Evolutionary conservation across 2,888 invertebrate species (phyloP).

Genomic region (Bugulina stolonifera): DNA sequence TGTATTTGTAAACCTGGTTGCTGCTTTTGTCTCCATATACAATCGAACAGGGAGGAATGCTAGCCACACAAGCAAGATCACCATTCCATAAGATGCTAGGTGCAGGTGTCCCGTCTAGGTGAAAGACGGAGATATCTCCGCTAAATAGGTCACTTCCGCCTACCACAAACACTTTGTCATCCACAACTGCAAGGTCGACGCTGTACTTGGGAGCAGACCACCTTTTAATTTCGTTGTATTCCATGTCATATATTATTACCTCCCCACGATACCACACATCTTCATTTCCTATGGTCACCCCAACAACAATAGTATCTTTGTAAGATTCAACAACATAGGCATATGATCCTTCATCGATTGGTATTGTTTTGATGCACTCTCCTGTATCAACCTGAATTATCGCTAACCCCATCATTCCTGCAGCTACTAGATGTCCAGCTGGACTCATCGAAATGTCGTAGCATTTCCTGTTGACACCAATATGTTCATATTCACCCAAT

Average conservation of each 20-base stretch:
- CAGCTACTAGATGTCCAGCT: neutral
- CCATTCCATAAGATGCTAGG: slow-evolving; percentile 5
- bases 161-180: neutral
- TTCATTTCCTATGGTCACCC: neutral
- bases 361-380: neutral
- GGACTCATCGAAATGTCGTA: neutral
- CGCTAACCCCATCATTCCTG: neutral
- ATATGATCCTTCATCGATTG: neutral
- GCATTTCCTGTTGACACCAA: neutral
- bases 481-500: neutral
- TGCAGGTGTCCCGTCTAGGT: neutral
- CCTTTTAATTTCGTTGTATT: neutral
- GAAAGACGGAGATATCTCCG: neutral
- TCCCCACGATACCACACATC: neutral
- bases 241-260: neutral
- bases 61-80: neutral
- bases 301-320: neutral
- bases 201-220: neutral
- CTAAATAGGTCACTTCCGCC: neutral
- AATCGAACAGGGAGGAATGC: slow-evolving; percentile 8
- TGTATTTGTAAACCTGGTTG: neutral
- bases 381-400: neutral
- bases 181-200: neutral
- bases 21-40: neutral
- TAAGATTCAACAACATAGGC: neutral